phyloP scores from a whole-genome alignment of 2,113 vertebrate genomes.

The Pelodiscus sinensis region DNA sequence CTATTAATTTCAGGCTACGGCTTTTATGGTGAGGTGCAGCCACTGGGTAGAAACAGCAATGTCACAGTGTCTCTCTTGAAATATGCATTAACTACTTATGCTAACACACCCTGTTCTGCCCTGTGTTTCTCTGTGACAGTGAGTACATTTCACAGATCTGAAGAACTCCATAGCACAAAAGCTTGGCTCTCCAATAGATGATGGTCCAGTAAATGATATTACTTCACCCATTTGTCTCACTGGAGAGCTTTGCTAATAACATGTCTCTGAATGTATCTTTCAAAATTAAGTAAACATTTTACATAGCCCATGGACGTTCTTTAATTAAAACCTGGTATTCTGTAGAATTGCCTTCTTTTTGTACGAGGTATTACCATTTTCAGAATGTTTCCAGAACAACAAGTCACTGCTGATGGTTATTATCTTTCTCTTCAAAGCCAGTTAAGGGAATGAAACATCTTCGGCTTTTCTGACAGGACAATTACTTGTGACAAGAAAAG shows the following conservation, averaged over 20 bases:
- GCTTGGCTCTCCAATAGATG: not conserved
- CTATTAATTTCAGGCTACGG: not conserved
- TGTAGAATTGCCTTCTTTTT: not conserved
- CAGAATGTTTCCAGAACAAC: not conserved
- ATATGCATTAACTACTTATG: not conserved
- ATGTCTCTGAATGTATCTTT: not conserved
- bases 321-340: constrained; percentile 21
- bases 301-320: not conserved
- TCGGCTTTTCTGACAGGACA: not conserved
- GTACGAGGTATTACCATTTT: not conserved
- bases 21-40: not conserved
- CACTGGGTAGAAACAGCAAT: not conserved
- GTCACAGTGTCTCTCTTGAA: not conserved
- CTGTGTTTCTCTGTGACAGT: not conserved
- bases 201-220: not conserved
- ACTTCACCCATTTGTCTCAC: not conserved
- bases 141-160: not conserved
- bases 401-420: not conserved
- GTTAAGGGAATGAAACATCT: not conserved
- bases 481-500: constrained; percentile 20
- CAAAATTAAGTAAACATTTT: constrained; percentile 7
- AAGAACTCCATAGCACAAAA: not conserved
- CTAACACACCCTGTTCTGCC: not conserved
- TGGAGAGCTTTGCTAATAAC: not conserved
- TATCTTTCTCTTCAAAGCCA: not conserved